A percentile compares a stretch with the other conserved stretches of the same genome.
Conservation (phyloP, 2,113 vertebrate genomes). For the Passer domesticus region DNA sequence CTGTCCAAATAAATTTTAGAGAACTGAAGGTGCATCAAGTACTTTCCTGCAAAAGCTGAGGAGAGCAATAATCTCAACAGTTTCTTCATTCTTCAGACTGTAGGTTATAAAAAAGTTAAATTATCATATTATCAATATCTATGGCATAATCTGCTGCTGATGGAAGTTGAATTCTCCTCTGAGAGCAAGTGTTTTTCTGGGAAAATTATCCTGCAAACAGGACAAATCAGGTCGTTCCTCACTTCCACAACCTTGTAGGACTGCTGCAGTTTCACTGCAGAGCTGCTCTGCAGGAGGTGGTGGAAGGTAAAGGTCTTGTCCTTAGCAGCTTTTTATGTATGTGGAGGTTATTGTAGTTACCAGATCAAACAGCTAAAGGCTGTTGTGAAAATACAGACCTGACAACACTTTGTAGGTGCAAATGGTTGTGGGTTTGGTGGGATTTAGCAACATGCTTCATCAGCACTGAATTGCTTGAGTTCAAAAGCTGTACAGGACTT, state of each 20-base stretch:
- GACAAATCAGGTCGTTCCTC: neutral
- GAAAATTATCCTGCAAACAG: neutral
- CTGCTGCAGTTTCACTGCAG: neutral
- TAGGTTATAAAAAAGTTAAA: neutral
- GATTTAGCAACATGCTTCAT: neutral
- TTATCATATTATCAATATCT: neutral
- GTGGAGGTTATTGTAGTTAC: neutral
- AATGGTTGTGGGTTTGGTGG: conserved; percentile 11
- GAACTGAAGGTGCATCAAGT: neutral
- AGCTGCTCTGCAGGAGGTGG: neutral
- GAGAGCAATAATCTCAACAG: neutral
- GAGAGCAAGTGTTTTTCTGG: neutral
- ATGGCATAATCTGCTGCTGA: neutral
- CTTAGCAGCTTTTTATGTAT: neutral
- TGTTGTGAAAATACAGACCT: neutral
- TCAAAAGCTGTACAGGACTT: conserved; percentile 19
- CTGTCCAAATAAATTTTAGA: neutral
- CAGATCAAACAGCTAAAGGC: neutral
- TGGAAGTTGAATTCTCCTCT: neutral
- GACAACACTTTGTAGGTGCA: conserved; percentile 1
- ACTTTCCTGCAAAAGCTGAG: neutral
- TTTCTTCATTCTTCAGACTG: neutral
- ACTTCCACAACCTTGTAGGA: neutral
- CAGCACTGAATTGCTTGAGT: neutral
- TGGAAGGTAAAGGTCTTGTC: neutral